A percentile compares a stretch with the other conserved stretches of the same genome.
Conservation (phyloP, 2,113 vertebrate species). For the Heterocephalus glaber region DNA sequence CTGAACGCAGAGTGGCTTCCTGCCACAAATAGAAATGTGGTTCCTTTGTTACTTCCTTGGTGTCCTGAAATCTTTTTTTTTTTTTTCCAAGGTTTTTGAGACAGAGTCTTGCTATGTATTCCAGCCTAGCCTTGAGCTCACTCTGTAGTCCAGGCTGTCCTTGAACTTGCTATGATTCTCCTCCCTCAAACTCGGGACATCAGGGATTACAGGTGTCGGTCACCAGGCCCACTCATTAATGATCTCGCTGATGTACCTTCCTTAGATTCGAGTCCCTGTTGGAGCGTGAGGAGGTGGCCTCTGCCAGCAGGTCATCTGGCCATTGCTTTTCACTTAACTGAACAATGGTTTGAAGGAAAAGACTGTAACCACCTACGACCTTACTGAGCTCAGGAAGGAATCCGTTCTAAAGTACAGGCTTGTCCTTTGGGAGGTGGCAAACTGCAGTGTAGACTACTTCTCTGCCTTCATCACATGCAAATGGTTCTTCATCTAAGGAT, state of each 20-base stretch:
- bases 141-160: neutral
- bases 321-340: neutral
- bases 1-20: neutral
- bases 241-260: neutral
- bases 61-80: neutral
- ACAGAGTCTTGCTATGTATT: neutral
- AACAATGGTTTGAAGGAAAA: slow-evolving; percentile 12
- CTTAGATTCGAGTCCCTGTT: neutral
- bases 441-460: neutral
- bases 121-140: neutral
- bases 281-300: neutral
- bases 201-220: neutral
- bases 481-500: neutral
- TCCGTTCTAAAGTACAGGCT: neutral
- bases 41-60: neutral
- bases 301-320: neutral
- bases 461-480: neutral
- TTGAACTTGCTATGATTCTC: neutral
- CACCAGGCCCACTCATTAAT: neutral
- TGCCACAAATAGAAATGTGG: neutral
- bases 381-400: neutral
- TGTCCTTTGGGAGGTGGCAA: neutral
- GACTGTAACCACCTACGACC: neutral
- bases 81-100: neutral
- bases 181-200: neutral